A percentile compares a stretch with the other conserved stretches of the same genome.
Evolutionary conservation across 2,888 invertebrate genomes (phyloP).

Genomic region (Melanostoma scalare): DNA sequence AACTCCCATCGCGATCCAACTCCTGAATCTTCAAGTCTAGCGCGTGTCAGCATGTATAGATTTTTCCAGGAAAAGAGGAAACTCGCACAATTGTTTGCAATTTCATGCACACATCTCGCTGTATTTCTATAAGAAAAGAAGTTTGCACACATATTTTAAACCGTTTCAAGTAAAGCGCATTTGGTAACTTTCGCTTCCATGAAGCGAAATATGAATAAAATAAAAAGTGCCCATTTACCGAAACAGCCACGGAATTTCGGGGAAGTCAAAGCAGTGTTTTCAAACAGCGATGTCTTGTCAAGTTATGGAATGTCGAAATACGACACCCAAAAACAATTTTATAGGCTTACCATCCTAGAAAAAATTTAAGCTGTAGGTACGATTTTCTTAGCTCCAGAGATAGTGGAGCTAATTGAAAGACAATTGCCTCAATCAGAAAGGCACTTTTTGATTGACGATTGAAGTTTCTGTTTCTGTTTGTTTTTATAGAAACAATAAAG

Average conservation of each 20-base stretch:
- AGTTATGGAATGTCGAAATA: slow-evolving; percentile 20
- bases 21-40: slow-evolving; percentile 92
- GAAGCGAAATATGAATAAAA: neutral
- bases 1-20: slow-evolving; percentile 96
- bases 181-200: no score
- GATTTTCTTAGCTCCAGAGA: no score
- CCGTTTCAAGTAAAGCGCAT: no score
- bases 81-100: slow-evolving; percentile 80
- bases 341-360: slow-evolving; percentile 11
- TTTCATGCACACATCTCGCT: slow-evolving; percentile 78
- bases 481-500: no score
- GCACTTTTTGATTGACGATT: no score
- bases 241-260: neutral
- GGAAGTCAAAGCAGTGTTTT: neutral
- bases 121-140: slow-evolving; percentile 75
- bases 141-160: no score
- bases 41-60: slow-evolving; percentile 89
- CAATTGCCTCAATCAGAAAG: no score
- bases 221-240: neutral
- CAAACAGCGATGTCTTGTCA: neutral
- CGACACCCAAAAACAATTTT: slow-evolving; percentile 12
- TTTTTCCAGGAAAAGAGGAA: slow-evolving; percentile 82
- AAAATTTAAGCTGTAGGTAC: no score
- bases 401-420: no score
- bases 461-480: no score